Evolutionary conservation across 1,140 invertebrate genomes (phyloP).

Genomic region (Caenorhabditis brenneri): DNA sequence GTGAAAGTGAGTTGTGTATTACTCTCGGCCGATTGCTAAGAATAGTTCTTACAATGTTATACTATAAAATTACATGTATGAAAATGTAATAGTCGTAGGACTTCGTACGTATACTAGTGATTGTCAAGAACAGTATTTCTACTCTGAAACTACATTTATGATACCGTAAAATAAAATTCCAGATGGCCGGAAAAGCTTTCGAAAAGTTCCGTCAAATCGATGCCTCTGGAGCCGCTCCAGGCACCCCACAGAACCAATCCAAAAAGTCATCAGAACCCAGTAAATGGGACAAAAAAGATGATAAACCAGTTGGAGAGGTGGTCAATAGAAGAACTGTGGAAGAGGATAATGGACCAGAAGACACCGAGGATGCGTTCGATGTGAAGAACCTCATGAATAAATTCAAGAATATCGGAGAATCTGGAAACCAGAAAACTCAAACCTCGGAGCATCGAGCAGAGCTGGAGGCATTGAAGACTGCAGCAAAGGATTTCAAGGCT

Average conservation of each 20-base stretch:
- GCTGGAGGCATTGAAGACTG: conserved; percentile 61
- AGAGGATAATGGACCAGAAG: conserved; percentile 55
- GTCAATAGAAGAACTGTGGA: conserved; percentile 54
- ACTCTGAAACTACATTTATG: no score
- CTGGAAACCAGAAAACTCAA: background rate
- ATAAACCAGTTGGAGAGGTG: conserved; percentile 58
- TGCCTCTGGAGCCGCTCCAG: conserved; percentile 59
- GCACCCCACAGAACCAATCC: conserved; percentile 57
- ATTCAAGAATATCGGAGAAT: conserved; percentile 70
- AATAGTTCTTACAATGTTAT: no score
- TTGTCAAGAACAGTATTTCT: no score
- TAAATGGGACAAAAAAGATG: conserved; percentile 67
- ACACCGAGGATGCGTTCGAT: conserved; percentile 67
- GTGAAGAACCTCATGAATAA: conserved; percentile 72
- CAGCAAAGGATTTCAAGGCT: conserved; percentile 57
- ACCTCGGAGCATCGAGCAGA: conserved; percentile 50
- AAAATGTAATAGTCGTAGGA: no score
- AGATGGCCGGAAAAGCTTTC: conserved; percentile 68
- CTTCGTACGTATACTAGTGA: no score
- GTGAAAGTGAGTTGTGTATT: conserved; percentile 30
- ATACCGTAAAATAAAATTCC: conserved; percentile 64
- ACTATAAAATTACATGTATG: background rate
- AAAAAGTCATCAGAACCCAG: conserved; percentile 50
- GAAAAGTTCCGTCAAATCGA: conserved; percentile 69
- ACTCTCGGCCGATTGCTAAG: no score